Base-by-base conservation (phyloP, 2,888 invertebrate genomes). In the Crematogaster levior region DNA sequence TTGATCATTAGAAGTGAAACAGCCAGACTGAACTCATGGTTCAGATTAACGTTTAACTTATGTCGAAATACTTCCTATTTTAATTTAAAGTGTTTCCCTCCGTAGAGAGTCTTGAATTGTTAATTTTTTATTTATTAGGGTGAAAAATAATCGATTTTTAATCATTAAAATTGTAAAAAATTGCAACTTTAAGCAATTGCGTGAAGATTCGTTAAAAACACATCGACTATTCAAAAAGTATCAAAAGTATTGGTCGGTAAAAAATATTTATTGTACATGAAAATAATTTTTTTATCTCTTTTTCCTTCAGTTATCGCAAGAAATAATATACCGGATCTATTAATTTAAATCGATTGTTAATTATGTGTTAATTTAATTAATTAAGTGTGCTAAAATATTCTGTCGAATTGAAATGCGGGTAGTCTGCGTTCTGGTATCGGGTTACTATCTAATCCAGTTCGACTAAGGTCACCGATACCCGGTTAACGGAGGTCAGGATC, bases 401-500 rank as follows among this genome's bases (percentile, higher is more conserved):
- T 40, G 21, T 75, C 6, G 15, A 1, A 40, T 65, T n/a, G n/a
- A 51, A 75, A 65, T 30, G 21, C n/a, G 37, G 3, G 15, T 53
- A 65, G 27, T n/a, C 21, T 48, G 18, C n/a, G 12, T 51, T 63
- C 48, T 34, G 24, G 27, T 40, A 51, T 75, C 21, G 3, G 27
- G n/a, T 21, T 34, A 61, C 24, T 37, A 51, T 27, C n/a, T 63
- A 75, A 51, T 63, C 72, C 81, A 66, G 88, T 86, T 84, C 30
- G 79, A 46, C 34, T 61, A 74, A 82, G 86, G 79, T 84, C 84
- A 65, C 72, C 82, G 88, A 90, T 91, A 91, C 88, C 90, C 90
- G 90, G 91, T 91, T 91, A 91, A 88, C 84, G 88, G 91, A 91
- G 91, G 91, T 91, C 90, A 88, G 89, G 89, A 91, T 90, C 88